These are phyloP conservation scores for Drosophila watanabei DNA, from an alignment of 1,140 invertebrate species.

Conservation along the genomic window DNA sequence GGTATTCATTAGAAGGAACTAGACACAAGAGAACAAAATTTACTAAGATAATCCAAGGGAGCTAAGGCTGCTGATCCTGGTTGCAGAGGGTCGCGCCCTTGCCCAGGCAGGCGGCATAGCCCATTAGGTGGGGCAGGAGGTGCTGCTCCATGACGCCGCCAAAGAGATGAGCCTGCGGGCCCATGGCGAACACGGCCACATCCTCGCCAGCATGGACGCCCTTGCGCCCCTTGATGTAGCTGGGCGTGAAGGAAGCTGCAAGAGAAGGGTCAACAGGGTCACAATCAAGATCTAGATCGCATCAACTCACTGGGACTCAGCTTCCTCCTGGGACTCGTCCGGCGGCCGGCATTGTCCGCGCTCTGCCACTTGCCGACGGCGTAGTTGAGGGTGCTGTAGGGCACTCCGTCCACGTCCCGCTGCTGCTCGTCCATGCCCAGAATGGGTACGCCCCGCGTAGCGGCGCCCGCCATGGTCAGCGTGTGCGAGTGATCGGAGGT, in stretches of 20 bases:
- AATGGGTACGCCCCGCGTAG: conserved; percentile 89
- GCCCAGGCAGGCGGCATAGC: conserved; percentile 88
- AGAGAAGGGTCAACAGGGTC: neutral
- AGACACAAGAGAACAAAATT: conserved; percentile 12
- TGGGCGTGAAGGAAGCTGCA: conserved; percentile 84
- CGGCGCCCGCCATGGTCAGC: conserved; percentile 89
- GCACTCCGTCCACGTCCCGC: conserved; percentile 80
- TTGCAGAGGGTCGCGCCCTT: conserved; percentile 53
- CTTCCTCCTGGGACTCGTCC: conserved; percentile 54
- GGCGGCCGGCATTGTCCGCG: conserved; percentile 48
- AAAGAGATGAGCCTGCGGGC: conserved; percentile 90
- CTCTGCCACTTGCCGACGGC: conserved; percentile 89
- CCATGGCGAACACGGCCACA: conserved; percentile 88
- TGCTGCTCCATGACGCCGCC: conserved; percentile 92
- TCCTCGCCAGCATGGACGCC: conserved; percentile 90
- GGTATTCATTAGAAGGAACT: conserved; percentile 4
- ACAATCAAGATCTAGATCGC: neutral
- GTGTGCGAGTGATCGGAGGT: conserved; percentile 90
- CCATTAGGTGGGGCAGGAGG: conserved; percentile 91
- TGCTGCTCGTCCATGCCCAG: conserved; percentile 85
- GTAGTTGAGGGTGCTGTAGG: conserved; percentile 89
- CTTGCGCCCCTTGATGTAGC: conserved; percentile 82
- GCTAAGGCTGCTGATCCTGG: neutral
- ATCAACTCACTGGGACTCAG: conserved; percentile 54
- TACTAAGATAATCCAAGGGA: conserved; percentile 10